phyloP scores from a whole-genome alignment of 1,140 invertebrate genomes.

The Drosophila kohkoa region DNA sequence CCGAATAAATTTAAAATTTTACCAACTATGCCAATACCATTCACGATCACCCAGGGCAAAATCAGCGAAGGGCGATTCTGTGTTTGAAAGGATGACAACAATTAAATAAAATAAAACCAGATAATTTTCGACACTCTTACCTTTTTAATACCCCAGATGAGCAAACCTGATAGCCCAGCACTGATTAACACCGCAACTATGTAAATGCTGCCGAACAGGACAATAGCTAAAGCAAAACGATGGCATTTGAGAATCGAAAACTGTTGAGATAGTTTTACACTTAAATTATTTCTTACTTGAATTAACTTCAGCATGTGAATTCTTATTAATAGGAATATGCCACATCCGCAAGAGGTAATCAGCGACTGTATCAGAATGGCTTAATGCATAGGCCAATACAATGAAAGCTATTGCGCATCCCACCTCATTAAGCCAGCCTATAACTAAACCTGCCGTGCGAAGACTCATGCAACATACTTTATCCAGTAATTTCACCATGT shows the following conservation, averaged over 20 bases:
- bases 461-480: constrained; percentile 54
- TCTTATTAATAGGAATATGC: too few relatives aligned
- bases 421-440: constrained; percentile 65
- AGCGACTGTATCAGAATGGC: not conserved
- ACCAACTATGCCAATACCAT: not conserved
- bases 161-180: too few relatives aligned
- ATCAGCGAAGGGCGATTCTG: not conserved
- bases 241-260: too few relatives aligned
- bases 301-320: too few relatives aligned
- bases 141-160: too few relatives aligned
- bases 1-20: not conserved
- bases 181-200: too few relatives aligned
- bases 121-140: not conserved
- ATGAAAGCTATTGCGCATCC: constrained; percentile 9
- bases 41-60: not conserved
- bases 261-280: too few relatives aligned
- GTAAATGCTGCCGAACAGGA: too few relatives aligned
- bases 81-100: not conserved
- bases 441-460: constrained; percentile 62
- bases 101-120: not conserved
- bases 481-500: constrained; percentile 46
- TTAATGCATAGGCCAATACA: constrained; percentile 10
- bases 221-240: too few relatives aligned
- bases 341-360: not conserved
- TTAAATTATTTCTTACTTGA: too few relatives aligned